Base-by-base conservation (phyloP, 2,888 invertebrate genomes). In the Agrochola lychnidis region DNA sequence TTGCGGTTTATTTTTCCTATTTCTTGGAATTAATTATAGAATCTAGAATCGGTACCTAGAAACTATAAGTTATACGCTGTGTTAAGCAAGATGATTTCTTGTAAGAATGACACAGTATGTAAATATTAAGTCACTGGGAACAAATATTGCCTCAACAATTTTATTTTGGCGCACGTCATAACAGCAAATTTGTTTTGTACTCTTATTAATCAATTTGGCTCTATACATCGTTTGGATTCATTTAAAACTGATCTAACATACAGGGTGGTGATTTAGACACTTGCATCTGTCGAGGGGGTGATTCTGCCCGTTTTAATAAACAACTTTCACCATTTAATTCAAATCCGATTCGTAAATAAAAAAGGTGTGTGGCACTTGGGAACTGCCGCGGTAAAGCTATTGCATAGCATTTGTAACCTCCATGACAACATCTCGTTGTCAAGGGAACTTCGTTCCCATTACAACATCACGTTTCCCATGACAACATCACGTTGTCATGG, bases 1-100 rank as follows among this genome's bases (percentile, higher is more conserved):
- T 30, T 42, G n/a, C 14, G 7, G 19, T 78, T 78, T 51, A 59
- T 51, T 53, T 51, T 53, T 61, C 42, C 22, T 70, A n/a, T 71
- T 72, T 51, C 48, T 36, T 57, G 5, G 63, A 79, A 72, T 78
- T 63, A 10, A 51, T 72, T 63, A 64, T 2, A 72, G 30, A 79
- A 48, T 63, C 30, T 57, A 71, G 48, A 48, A 78, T 19, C 40
- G 48, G n/a, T 71, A 57, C 25, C 7, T 30, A 42, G 79, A 72
- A 72, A 57, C 3, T 3, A n/a, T 48, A 19, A 57, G 3, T 19
- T 53, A 62, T 57, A 57, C 25, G 9, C 25, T 56, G 9, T 56
- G 25, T 30, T 42, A 45, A 63, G 25, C 16, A 7, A 51, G 6
- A 63, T 42, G n/a, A 14, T 30, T 63, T 71, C n/a, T 48, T 40